Evolutionary conservation across 2,888 invertebrate species (phyloP), one percentile per base, ranked within the genome.

Genomic region (Leucophenga montana): DNA sequence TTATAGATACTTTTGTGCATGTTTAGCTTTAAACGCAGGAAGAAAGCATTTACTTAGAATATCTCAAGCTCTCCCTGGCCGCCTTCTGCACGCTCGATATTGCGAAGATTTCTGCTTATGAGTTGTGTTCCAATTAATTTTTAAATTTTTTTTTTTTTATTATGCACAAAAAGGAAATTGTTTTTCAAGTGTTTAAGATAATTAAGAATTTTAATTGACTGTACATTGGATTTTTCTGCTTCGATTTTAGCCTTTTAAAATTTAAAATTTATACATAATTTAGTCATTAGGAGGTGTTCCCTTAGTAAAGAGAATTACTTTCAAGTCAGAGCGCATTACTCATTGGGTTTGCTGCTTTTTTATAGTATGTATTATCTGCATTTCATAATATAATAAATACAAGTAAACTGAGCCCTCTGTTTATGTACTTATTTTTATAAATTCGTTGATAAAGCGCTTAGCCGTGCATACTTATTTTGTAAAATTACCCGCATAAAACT

Each of bases 31-130:
- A 82, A 82, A 75, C 74, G 82, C 82, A 82, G 82, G 82, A 82
- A 80, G 83, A 82, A 78, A 78, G 78, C 80, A 78, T 82, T 82
- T 83, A 83, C 76, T 78, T 69, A 16, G 20, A 67, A 67, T 67
- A 27, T 46, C 33, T 44, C 66, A 16, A 59, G 33, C 14, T 31
- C 46, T 65, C 56, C 39, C 71, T 66, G 71, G 70, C 66, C 56
- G 56, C 39, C 64, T 64, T 71, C 33, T 68, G 66, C 62, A 27
- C 67, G 39, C 20, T 65, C 50, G 66, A 57, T 61, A 16, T 46
- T 1, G 27, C 2, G 66, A 53, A 71, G 13, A 50, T 66, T 73
- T n/a, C 27, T 57, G 18, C 22, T 65, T 71, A 46, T 48, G 54
- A 67, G 66, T 73, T 71, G 62, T 72, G 68, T 73, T 69, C 71